Evolutionary conservation across 2,797 vertebrate species (phyloP).

Genomic region (Amblyopsis hoosieri): DNA sequence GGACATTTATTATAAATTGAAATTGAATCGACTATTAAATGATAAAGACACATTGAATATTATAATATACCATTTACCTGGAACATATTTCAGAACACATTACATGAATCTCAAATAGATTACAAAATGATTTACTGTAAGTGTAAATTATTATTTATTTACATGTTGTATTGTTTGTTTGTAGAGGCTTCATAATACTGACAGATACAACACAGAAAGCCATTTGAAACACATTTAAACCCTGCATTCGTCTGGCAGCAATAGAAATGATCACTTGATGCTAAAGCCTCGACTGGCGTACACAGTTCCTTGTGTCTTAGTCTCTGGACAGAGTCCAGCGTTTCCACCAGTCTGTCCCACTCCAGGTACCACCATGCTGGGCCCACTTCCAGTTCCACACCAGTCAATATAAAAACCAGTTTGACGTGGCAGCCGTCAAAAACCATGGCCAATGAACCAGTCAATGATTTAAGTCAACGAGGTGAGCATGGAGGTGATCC

Average conservation of each 20-base stretch:
- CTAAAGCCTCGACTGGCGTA: conserved; percentile 4
- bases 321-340: conserved; percentile 14
- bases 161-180: conserved; percentile 43
- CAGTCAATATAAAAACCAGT: conserved; percentile 2
- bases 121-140: conserved; percentile 78
- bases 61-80: conserved; percentile 61
- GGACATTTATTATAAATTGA: background rate
- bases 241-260: conserved; percentile 10
- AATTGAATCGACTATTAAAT: conserved; percentile 9
- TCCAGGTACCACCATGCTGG: conserved; percentile 2
- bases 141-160: conserved; percentile 36
- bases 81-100: conserved; percentile 59
- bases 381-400: conserved; percentile 22
- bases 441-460: background rate
- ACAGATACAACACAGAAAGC: conserved; percentile 28
- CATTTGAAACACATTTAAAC: background rate
- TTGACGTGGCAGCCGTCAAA: background rate
- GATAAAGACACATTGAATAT: conserved; percentile 52
- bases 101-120: conserved; percentile 64
- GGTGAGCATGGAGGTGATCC: background rate
- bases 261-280: background rate
- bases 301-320: conserved; percentile 13
- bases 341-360: conserved; percentile 7
- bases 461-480: conserved; percentile 3
- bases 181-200: conserved; percentile 23